Base-by-base conservation (phyloP, 2,888 invertebrate genomes). In the Phalangium opilio region DNA sequence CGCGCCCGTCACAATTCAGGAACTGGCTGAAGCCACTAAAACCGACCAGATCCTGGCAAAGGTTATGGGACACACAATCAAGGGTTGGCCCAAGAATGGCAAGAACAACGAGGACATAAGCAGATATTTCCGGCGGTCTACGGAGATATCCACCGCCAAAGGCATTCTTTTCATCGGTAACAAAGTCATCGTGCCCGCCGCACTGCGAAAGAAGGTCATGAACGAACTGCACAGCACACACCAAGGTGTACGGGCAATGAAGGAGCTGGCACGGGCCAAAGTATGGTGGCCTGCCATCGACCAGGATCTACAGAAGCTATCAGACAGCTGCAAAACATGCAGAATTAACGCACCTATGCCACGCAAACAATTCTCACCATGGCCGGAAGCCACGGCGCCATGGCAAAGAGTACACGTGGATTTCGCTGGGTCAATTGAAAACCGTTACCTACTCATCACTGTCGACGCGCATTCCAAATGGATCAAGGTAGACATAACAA, bases 401-500 rank as follows among this genome's bases (percentile, higher is more conserved):
- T n/a, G n/a, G n/a, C n/a, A n/a, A n/a, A n/a, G n/a, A n/a, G n/a
- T n/a, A n/a, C n/a, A n/a, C n/a, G n/a, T n/a, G n/a, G n/a, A n/a
- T 54, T 67, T 64, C 57, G 64, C 66, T 12, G 67, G 66, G 10
- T 65, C 64, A 27, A 50, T 63, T 38, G 39, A 58, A 7, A 59
- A 57, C 10, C 48, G 47, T 8, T 59, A 58, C 56, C 59, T 63
- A 27, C 49, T n/a, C n/a, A n/a, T n/a, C n/a, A n/a, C n/a, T n/a
- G n/a, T n/a, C n/a, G n/a, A n/a, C n/a, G n/a, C n/a, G n/a, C n/a
- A n/a, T n/a, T n/a, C n/a, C n/a, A n/a, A n/a, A 50, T 70, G 66
- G 66, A 58, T 62, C 2, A 66, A 69, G 54, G 60, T 64, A 5
- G 42, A 54, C 2, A n/a, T 38, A 10, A 53, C 57, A 45, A n/a